Conservation (phyloP, 2,888 invertebrate species). For the Tricholauxania praeusta region DNA sequence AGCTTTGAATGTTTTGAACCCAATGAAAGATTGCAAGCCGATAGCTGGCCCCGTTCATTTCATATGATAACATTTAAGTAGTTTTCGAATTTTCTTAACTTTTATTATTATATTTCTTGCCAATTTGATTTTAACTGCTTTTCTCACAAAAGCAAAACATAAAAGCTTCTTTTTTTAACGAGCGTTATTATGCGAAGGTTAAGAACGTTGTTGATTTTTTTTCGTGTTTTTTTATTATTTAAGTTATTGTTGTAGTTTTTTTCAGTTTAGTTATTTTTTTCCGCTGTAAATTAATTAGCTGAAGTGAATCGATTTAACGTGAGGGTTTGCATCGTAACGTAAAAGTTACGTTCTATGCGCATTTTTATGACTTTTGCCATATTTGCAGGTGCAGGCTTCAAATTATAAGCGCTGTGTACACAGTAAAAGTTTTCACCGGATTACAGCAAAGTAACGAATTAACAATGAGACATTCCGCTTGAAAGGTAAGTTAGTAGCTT, state of each 20-base stretch:
- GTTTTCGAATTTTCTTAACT: too few relatives aligned
- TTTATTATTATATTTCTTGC: neutral
- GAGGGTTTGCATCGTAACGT: neutral
- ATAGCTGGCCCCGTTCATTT: too few relatives aligned
- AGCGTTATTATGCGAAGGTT: neutral
- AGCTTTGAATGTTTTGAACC: too few relatives aligned
- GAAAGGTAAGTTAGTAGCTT: too few relatives aligned
- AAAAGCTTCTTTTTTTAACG: slow-evolving; percentile 8
- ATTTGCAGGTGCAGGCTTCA: slow-evolving; percentile 39
- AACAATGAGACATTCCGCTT: too few relatives aligned
- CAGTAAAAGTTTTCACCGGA: too few relatives aligned
- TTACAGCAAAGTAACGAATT: too few relatives aligned
- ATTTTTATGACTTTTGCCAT: slow-evolving; percentile 42
- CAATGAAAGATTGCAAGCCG: too few relatives aligned
- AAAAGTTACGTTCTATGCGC: slow-evolving; percentile 20
- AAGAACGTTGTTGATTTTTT: too few relatives aligned
- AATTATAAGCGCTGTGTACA: neutral
- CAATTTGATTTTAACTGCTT: neutral
- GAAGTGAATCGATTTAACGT: slow-evolving; percentile 56
- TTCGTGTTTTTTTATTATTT: too few relatives aligned
- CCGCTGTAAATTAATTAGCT: slow-evolving; percentile 61
- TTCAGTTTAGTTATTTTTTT: neutral
- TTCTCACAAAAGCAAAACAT: neutral
- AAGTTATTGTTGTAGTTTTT: neutral
- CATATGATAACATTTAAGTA: too few relatives aligned